Conservation (phyloP, 2,113 vertebrate species). For the Myrmecophaga tridactyla region DNA sequence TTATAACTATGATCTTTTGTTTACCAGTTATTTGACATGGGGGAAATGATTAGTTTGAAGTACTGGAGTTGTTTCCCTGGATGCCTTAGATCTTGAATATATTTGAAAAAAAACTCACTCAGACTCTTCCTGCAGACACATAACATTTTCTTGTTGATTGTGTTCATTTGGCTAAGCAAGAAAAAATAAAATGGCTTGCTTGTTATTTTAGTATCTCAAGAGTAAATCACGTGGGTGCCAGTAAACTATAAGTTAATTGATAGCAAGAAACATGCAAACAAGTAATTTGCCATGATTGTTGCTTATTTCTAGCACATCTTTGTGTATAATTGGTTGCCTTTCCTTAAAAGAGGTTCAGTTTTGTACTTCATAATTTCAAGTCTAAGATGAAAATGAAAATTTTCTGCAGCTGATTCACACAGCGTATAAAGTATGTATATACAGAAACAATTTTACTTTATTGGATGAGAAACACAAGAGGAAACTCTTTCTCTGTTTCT, state of each 20-base stretch:
- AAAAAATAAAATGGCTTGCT: slow-evolving; percentile 37
- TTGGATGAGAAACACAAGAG: background rate
- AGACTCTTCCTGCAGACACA: background rate
- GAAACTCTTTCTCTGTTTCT: slow-evolving; percentile 3
- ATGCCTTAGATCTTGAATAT: background rate
- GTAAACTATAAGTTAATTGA: background rate
- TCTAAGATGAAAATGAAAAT: slow-evolving; percentile 15
- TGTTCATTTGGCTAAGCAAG: slow-evolving; percentile 41
- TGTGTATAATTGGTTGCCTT: background rate
- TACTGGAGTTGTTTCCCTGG: background rate
- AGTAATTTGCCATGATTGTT: slow-evolving; percentile 20
- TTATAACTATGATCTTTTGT: background rate
- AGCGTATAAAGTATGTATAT: background rate
- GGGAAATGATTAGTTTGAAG: slow-evolving; percentile 18
- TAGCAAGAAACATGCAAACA: slow-evolving; percentile 19
- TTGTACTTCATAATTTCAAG: slow-evolving; percentile 1
- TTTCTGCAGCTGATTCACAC: slow-evolving; percentile 22
- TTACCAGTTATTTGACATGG: background rate
- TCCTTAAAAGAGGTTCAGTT: background rate
- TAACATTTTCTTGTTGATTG: slow-evolving; percentile 31
- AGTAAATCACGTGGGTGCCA: background rate
- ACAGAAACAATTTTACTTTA: background rate
- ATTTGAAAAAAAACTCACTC: background rate
- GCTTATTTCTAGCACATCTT: slow-evolving; percentile 41
- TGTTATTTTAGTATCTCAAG: slow-evolving; percentile 3